Percentiles rank a stretch among this genome's conserved stretches.
These are phyloP conservation scores for Matsumyia berberina DNA, from an alignment of 2,888 invertebrate genomes.

Conservation along the genomic window DNA sequence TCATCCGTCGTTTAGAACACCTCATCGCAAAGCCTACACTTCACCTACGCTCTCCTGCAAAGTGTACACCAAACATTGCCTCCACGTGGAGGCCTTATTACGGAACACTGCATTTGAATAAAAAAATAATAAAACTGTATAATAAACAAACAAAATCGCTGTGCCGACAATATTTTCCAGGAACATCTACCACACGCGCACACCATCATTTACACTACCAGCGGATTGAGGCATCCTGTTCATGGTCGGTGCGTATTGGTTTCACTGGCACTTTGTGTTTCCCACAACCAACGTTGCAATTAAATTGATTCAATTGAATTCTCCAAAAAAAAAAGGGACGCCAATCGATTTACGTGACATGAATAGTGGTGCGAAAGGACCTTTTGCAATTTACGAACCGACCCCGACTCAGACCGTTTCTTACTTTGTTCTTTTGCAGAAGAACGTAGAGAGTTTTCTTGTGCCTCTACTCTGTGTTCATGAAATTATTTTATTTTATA, in stretches of 20 bases:
- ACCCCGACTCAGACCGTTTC: not conserved
- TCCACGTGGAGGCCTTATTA: slow-evolving; percentile 26
- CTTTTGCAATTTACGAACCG: not conserved
- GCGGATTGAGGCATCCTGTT: too few species aligned
- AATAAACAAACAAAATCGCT: not conserved
- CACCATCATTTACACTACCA: not conserved
- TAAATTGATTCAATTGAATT: slow-evolving; percentile 56
- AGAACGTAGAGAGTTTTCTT: not conserved
- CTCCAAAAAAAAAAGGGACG: slow-evolving; percentile 12
- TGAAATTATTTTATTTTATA: too few species aligned
- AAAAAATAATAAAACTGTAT: slow-evolving; percentile 11
- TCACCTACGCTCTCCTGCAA: too few species aligned
- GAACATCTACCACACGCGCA: not conserved
- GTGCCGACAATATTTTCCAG: not conserved
- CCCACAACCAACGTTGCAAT: slow-evolving; percentile 13
- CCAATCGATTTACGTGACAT: slow-evolving; percentile 44
- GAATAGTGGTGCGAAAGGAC: slow-evolving; percentile 13
- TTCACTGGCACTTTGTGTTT: not conserved
- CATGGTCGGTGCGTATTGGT: too few species aligned
- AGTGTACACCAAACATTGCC: not conserved
- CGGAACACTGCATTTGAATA: slow-evolving; percentile 25
- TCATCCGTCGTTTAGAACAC: too few species aligned
- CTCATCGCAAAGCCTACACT: too few species aligned
- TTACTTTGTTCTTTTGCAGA: not conserved
- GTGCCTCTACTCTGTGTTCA: too few species aligned